Evolutionary conservation across 1,140 invertebrate genomes (phyloP).

Genomic region (Caenorhabditis tropicalis): DNA sequence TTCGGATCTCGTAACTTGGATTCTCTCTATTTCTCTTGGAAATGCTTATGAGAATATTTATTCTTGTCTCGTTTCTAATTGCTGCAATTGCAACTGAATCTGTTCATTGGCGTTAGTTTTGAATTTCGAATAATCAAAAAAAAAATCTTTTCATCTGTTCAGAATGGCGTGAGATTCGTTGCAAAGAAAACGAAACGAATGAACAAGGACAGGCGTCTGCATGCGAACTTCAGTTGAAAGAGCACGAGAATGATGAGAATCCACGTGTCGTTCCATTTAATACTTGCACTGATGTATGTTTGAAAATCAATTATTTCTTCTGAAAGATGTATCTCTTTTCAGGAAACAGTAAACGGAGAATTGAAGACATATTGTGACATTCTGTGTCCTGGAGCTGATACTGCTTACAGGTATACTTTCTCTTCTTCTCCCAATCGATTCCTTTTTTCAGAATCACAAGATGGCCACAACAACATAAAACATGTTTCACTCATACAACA

Average conservation of each 20-base stretch:
- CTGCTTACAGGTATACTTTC: constrained; percentile 58
- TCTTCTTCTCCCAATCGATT: not conserved
- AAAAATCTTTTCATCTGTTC: not conserved
- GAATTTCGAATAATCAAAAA: not conserved
- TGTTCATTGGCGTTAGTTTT: constrained; percentile 60
- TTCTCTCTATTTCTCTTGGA: not conserved
- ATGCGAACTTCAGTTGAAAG: constrained; percentile 61
- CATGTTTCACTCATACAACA: constrained; percentile 66
- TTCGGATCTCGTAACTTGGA: constrained; percentile 1
- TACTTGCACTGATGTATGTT: constrained; percentile 63
- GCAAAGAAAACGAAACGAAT: constrained; percentile 60
- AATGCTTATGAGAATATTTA: not conserved
- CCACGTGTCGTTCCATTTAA: constrained; percentile 53
- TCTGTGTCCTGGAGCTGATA: constrained; percentile 66
- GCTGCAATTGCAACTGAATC: constrained; percentile 25
- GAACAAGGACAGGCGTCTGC: constrained; percentile 61
- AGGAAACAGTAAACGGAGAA: constrained; percentile 67
- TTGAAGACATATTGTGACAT: constrained; percentile 66
- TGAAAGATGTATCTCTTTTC: not conserved
- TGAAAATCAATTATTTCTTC: not conserved
- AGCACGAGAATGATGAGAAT: constrained; percentile 60
- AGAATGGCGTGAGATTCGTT: constrained; percentile 66
- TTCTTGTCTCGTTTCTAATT: not conserved
- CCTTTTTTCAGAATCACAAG: constrained; percentile 62
- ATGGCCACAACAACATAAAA: constrained; percentile 64